phyloP scores from a whole-genome alignment of 1,140 invertebrate species.

The Pinna nobilis region DNA sequence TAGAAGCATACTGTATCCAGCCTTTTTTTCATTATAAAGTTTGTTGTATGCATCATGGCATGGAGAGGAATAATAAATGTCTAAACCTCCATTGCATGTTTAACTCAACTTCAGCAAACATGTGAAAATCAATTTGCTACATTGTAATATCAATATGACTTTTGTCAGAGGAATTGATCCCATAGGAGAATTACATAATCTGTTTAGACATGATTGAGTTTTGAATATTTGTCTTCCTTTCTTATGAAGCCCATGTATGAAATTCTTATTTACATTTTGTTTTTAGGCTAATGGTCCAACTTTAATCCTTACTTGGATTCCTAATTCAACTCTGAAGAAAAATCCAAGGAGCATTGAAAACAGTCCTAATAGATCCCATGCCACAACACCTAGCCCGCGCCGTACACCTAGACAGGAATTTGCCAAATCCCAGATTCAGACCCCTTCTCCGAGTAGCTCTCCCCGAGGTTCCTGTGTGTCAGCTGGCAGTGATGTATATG shows the following conservation, averaged over 20 bases:
- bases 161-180: neutral
- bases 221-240: neutral
- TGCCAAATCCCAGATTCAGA: constrained; percentile 55
- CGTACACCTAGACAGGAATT: constrained; percentile 67
- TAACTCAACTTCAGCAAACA: neutral
- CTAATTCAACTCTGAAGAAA: constrained; percentile 90
- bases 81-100: too few species aligned
- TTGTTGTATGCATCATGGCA: too few species aligned
- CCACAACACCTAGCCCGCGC: constrained; percentile 61
- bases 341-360: constrained; percentile 87
- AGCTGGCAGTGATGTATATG: constrained; percentile 46
- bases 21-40: too few species aligned
- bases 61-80: too few species aligned
- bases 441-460: constrained; percentile 55
- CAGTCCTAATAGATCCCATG: constrained; percentile 66
- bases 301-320: constrained; percentile 93
- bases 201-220: neutral
- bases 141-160: neutral
- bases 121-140: neutral
- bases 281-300: constrained; percentile 81
- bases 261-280: constrained; percentile 3
- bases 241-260: neutral
- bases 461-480: constrained; percentile 51
- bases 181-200: neutral
- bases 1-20: too few species aligned